These are phyloP conservation scores for Leuctra nigra DNA, from an alignment of 2,888 invertebrate species.

Conservation along the genomic window DNA sequence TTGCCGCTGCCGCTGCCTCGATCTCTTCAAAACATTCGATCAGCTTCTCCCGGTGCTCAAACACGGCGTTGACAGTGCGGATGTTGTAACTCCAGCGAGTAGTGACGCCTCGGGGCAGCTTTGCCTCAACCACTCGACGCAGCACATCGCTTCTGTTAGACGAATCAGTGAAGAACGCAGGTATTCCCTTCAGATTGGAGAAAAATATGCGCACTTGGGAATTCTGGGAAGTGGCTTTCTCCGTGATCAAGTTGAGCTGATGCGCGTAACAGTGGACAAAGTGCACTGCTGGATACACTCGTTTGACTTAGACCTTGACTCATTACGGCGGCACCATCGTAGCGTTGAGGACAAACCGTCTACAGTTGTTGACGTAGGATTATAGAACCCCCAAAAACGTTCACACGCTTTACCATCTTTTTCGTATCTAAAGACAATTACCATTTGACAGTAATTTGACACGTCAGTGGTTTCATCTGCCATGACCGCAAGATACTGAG, in stretches of 20 bases:
- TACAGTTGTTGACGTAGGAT: slow-evolving; percentile 28
- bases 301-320: slow-evolving; percentile 33
- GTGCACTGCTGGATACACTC: slow-evolving; percentile 30
- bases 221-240: slow-evolving; percentile 31
- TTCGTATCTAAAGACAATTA: slow-evolving; percentile 33
- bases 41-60: slow-evolving; percentile 29
- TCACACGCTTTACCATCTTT: slow-evolving; percentile 30
- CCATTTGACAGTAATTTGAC: slow-evolving; percentile 30
- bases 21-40: slow-evolving; percentile 32
- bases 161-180: slow-evolving; percentile 33
- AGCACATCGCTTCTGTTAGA: slow-evolving; percentile 31
- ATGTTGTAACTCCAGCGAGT: slow-evolving; percentile 30
- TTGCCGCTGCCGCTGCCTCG: slow-evolving; percentile 10
- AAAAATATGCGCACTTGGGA: slow-evolving; percentile 34
- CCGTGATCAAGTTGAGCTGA: slow-evolving; percentile 30
- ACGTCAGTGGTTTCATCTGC: slow-evolving; percentile 35
- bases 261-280: slow-evolving; percentile 33
- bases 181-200: slow-evolving; percentile 30
- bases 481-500: slow-evolving; percentile 32
- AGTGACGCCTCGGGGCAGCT: slow-evolving; percentile 21
- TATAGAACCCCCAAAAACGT: slow-evolving; percentile 33
- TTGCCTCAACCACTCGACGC: slow-evolving; percentile 27
- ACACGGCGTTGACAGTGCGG: slow-evolving; percentile 27
- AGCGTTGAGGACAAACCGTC: slow-evolving; percentile 31
- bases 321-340: slow-evolving; percentile 34